A percentile compares a stretch with the other conserved stretches of the same genome.
These are phyloP conservation scores for Germaria angustata DNA, from an alignment of 2,888 invertebrate species.

Conservation along the genomic window DNA sequence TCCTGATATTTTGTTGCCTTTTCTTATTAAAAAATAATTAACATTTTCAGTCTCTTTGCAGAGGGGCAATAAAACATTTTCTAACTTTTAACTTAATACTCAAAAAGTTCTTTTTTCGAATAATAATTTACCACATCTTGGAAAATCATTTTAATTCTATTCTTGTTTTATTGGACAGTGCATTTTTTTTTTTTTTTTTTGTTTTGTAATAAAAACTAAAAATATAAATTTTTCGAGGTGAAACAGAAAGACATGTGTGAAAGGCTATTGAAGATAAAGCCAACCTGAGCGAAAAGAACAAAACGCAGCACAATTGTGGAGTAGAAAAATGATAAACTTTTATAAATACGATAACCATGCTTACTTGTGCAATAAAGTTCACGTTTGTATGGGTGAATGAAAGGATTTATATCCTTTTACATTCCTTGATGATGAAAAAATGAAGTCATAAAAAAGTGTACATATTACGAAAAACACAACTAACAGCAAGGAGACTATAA, in stretches of 20 bases:
- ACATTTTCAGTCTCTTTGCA: too few relatives aligned
- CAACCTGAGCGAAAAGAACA: neutral
- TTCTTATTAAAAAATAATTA: too few relatives aligned
- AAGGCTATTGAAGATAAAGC: conserved; percentile 26
- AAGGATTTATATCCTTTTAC: conserved; percentile 28
- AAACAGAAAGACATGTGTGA: conserved; percentile 31
- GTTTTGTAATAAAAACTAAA: neutral
- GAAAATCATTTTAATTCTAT: neutral
- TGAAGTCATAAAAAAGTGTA: conserved; percentile 58
- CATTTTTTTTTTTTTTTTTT: too few relatives aligned
- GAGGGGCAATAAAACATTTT: too few relatives aligned
- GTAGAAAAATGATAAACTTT: neutral
- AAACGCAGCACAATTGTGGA: neutral
- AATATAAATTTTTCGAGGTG: conserved; percentile 11
- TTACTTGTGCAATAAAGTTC: neutral
- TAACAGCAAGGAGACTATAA: neutral
- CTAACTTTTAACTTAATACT: too few relatives aligned
- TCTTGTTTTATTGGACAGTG: neutral
- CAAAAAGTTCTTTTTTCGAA: too few relatives aligned
- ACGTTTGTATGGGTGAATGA: neutral
- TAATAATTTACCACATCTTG: neutral
- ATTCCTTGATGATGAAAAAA: conserved; percentile 13
- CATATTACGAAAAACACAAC: conserved; percentile 42
- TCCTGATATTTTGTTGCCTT: too few relatives aligned
- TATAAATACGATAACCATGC: conserved; percentile 39